These are phyloP conservation scores for Nothocercus nigrocapillus DNA, from an alignment of 2,113 vertebrate species.

Conservation along the genomic window DNA sequence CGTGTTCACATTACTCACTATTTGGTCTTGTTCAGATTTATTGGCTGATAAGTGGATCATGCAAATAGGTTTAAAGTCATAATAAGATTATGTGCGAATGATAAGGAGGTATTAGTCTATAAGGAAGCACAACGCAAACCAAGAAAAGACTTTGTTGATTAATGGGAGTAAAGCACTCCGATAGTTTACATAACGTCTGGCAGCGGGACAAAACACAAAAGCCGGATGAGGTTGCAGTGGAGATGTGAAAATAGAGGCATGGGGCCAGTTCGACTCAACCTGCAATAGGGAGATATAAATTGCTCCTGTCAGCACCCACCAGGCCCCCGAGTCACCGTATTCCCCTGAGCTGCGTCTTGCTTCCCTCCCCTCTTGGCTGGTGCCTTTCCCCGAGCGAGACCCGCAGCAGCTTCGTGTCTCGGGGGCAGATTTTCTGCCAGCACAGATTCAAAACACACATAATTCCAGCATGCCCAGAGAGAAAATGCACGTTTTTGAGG, in stretches of 20 bases:
- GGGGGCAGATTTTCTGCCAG: background rate
- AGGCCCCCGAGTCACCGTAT: background rate
- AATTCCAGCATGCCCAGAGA: background rate
- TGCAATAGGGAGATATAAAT: background rate
- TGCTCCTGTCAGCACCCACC: background rate
- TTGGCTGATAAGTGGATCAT: background rate
- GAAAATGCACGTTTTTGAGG: background rate
- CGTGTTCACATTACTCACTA: fast-evolving
- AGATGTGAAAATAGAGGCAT: background rate
- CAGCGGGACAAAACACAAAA: background rate
- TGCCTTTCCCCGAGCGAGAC: background rate
- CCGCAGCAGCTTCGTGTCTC: background rate
- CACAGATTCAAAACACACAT: fast-evolving
- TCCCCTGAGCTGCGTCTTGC: background rate
- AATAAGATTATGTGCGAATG: background rate
- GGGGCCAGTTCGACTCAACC: background rate
- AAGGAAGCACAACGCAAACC: background rate
- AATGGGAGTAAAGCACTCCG: background rate
- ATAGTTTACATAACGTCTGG: background rate
- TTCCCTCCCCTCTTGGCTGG: background rate
- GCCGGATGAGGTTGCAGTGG: background rate
- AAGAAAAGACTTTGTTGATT: background rate
- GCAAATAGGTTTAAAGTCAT: background rate
- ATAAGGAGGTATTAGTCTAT: background rate
- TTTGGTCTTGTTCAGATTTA: constrained; percentile 16